These are phyloP conservation scores for Coreius guichenoti DNA, from an alignment of 2,797 vertebrate genomes.

Conservation along the genomic window DNA sequence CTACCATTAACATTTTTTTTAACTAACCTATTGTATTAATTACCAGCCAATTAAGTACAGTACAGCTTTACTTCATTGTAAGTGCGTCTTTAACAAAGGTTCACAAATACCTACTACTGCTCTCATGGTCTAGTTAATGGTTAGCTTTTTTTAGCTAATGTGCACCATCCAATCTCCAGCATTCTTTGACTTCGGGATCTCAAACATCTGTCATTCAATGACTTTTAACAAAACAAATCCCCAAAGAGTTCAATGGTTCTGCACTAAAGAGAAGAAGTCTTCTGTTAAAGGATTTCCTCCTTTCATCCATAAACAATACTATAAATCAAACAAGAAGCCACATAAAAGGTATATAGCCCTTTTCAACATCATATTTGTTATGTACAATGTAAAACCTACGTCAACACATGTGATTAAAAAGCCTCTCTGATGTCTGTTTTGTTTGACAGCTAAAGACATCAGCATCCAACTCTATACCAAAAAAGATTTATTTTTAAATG, in stretches of 20 bases:
- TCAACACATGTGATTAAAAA: constrained; percentile 16
- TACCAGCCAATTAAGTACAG: constrained; percentile 5
- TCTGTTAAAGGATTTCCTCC: constrained; percentile 43
- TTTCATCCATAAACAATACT: constrained; percentile 38
- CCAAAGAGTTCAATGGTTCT: constrained; percentile 48
- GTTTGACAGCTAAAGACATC: constrained; percentile 6
- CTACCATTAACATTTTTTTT: neutral
- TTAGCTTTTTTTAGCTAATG: constrained; percentile 36
- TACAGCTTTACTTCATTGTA: neutral
- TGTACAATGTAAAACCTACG: constrained; percentile 27
- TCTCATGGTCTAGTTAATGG: constrained; percentile 35
- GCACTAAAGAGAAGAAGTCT: constrained; percentile 23
- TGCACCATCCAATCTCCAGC: constrained; percentile 2
- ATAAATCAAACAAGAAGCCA: constrained; percentile 39
- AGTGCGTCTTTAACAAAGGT: constrained; percentile 8
- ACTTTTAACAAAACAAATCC: constrained; percentile 40
- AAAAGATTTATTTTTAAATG: constrained; percentile 23
- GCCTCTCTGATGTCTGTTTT: constrained; percentile 19
- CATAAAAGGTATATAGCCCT: constrained; percentile 37
- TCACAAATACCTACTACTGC: neutral
- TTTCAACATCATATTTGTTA: neutral
- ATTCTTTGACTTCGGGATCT: constrained; percentile 18
- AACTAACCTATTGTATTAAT: neutral
- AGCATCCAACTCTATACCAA: neutral
- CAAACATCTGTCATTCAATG: constrained; percentile 52